Conservation (phyloP, 2,797 vertebrate species). For the Huso huso region DNA sequence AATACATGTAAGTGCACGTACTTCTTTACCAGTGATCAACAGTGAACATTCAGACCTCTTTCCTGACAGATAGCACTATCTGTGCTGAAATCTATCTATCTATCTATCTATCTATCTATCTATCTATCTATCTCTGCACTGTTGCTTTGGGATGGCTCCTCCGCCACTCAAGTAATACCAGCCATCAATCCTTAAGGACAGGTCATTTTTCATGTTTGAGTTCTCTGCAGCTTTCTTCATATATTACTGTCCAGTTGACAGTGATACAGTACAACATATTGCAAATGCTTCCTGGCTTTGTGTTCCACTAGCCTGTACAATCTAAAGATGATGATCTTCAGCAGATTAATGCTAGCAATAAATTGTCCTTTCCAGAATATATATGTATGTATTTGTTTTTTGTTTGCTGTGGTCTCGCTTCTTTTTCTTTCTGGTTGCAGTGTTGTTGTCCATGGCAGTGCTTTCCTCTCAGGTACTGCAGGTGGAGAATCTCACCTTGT, state of each 20-base stretch:
- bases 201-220: conserved; percentile 17
- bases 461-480: too few relatives aligned
- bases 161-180: conserved; percentile 15
- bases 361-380: too few relatives aligned
- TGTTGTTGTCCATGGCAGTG: too few relatives aligned
- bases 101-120: background rate
- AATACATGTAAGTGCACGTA: too few relatives aligned
- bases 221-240: conserved; percentile 12
- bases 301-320: background rate
- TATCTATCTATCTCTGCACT: conserved; percentile 8
- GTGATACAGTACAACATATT: conserved; percentile 1
- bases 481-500: too few relatives aligned
- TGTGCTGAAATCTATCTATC: too few relatives aligned
- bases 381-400: too few relatives aligned
- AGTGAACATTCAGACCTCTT: too few relatives aligned
- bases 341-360: background rate
- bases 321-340: background rate
- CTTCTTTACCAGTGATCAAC: too few relatives aligned
- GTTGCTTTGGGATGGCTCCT: conserved; percentile 1
- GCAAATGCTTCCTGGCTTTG: conserved; percentile 10
- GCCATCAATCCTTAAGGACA: conserved; percentile 21
- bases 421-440: too few relatives aligned
- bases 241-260: conserved; percentile 14
- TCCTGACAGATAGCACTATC: too few relatives aligned
- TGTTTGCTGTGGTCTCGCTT: too few relatives aligned